Evolutionary conservation across 2,113 vertebrate genomes (phyloP).

Genomic region (Struthidea cinerea): DNA sequence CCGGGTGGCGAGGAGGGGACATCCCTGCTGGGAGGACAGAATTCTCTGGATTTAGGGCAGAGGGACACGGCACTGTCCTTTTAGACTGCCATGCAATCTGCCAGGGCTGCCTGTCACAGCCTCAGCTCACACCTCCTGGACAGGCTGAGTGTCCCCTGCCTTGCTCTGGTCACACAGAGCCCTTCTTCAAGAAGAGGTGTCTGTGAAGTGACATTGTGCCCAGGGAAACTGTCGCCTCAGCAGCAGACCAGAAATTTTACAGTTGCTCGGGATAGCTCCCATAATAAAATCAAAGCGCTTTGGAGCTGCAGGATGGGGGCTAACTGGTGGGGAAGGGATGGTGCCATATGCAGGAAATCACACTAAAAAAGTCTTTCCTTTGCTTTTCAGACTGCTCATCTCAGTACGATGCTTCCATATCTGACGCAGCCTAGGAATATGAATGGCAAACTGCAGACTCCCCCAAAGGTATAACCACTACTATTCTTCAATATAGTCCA

Average conservation of each 20-base stretch:
- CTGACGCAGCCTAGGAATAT: neutral
- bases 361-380: neutral
- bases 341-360: neutral
- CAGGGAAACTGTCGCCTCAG: neutral
- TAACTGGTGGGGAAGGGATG: neutral
- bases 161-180: neutral
- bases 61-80: accelerated
- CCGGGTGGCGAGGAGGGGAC: neutral
- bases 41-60: neutral
- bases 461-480: neutral
- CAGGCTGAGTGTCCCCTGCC: neutral
- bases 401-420: neutral
- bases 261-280: neutral
- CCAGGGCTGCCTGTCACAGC: neutral
- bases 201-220: neutral
- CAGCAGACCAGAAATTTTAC: neutral
- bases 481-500: neutral
- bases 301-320: neutral
- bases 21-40: neutral
- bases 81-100: neutral
- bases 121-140: neutral
- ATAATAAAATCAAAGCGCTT: neutral
- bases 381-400: neutral
- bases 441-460: too few relatives aligned
- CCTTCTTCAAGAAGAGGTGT: neutral